Conservation (phyloP, 2,888 invertebrate genomes). For the Perdita meconis region DNA sequence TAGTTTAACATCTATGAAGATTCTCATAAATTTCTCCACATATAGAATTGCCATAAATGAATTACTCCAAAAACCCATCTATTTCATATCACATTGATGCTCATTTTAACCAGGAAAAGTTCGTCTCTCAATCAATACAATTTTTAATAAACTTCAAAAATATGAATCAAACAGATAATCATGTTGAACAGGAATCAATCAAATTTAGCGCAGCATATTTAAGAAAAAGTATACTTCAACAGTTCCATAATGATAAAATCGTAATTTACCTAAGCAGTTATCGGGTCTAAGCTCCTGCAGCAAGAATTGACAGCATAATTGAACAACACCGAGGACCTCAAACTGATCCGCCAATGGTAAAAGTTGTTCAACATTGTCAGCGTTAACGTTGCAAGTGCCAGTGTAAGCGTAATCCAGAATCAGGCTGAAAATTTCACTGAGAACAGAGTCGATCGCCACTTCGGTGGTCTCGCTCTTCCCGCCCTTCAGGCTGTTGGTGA, state of each 20-base stretch:
- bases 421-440: constrained; percentile 87
- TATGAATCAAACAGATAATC: no score
- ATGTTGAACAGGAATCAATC: no score
- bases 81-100: no score
- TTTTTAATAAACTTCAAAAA: no score
- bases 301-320: constrained; percentile 89
- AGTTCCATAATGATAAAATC: neutral
- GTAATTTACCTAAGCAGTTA: constrained; percentile 87
- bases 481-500: constrained; percentile 88
- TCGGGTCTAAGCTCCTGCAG: constrained; percentile 87
- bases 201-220: no score
- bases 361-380: constrained; percentile 89
- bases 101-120: no score
- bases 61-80: no score
- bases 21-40: no score
- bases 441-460: constrained; percentile 86
- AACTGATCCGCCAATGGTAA: constrained; percentile 90
- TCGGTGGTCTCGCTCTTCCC: constrained; percentile 87
- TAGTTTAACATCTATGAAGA: no score
- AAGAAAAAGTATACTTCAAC: no score
- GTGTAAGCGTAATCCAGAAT: constrained; percentile 92
- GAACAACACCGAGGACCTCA: constrained; percentile 90
- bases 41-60: no score
- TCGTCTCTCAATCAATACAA: no score
- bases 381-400: constrained; percentile 87